Evolutionary conservation across 2,888 invertebrate genomes (phyloP), one percentile per base, ranked within the genome.

Genomic region (Girardia tigrina): DNA sequence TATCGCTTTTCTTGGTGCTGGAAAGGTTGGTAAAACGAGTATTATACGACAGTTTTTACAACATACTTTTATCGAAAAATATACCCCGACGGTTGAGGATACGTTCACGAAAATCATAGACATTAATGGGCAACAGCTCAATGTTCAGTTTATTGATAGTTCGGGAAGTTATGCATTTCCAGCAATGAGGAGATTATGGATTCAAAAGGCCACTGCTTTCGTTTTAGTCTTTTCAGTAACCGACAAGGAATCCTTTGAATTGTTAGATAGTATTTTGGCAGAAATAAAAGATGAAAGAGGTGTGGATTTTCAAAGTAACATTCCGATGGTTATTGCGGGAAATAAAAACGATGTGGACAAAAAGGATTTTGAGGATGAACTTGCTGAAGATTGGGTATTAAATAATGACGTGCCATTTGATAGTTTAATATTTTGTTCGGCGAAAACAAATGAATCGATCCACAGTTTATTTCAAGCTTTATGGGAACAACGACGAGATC

Each of bases 131-230:
- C 26, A 26, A 14, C 36, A 28, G 12, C 4, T 76, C 1, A 28
- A 70, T 1, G 20, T 76, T n/a, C 29, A 76, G n/a, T 76, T 76
- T 28, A 70, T 76, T n/a, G 76, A 76, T 26, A 76, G 76, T 2
- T 26, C 75, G 1, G 76, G 76, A 1, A 69, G 70, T 28, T 75
- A 76, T 29, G 28, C 56, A 70, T 76, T 76, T 70, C 74, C 76
- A 16, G 74, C 75, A 14, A 76, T 76, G 76, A 76, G 74, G n/a
- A 20, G 76, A 29, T 23, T 76, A 8, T 75, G 75, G 28, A 76
- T 76, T 27, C 56, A 70, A 26, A 56, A 69, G 8, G 76, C 75
- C 16, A 26, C 69, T 27, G 76, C 76, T 26, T 26, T 76, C 23
- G 70, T 76, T 42, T 28, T 76, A 27, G 76, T 76, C 6, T 76